A percentile compares a stretch with the other conserved stretches of the same genome.
These are phyloP conservation scores for Dipodomys ordii DNA, from an alignment of 2,113 vertebrate genomes.

Conservation along the genomic window DNA sequence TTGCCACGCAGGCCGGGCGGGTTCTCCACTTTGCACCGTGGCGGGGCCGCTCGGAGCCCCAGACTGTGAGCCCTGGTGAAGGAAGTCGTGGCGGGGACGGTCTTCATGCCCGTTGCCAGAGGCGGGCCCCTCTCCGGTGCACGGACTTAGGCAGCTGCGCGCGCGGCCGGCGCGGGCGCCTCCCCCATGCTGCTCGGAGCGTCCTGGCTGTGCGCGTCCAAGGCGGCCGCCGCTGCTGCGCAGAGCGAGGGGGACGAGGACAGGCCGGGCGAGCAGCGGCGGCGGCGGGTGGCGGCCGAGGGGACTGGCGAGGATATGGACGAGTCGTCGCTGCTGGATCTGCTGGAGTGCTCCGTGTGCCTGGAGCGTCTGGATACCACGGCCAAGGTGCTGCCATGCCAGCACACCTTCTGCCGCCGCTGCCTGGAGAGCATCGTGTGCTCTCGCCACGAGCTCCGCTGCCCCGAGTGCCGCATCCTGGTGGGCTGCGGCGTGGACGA, in stretches of 20 bases:
- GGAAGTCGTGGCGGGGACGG: not conserved
- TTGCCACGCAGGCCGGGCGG: not conserved
- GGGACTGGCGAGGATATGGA: conserved; percentile 89
- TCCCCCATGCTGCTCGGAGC: conserved; percentile 84
- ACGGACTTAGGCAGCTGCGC: conserved; percentile 53
- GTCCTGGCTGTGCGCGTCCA: conserved; percentile 84
- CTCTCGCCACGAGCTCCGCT: conserved; percentile 96
- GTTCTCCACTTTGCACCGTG: conserved; percentile 18
- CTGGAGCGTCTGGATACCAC: conserved; percentile 97
- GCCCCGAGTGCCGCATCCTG: conserved; percentile 96
- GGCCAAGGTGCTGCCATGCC: conserved; percentile 96
- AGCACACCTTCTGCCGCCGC: conserved; percentile 98
- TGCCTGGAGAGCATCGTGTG: conserved; percentile 97
- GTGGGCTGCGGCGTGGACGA: conserved; percentile 97
- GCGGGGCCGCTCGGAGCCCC: not conserved
- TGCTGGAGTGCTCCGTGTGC: conserved; percentile 97
- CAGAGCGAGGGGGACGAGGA: conserved; percentile 72
- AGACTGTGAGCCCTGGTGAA: not conserved
- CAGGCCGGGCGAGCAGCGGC: conserved; percentile 49
- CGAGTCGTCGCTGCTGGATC: conserved; percentile 96
- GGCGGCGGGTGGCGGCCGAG: conserved; percentile 52
- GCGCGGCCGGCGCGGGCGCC: conserved; percentile 60
- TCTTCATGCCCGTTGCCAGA: not conserved
- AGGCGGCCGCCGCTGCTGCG: conserved; percentile 79
- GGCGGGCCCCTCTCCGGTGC: conserved; percentile 4